Evolutionary conservation across 1,140 invertebrate species (phyloP), one percentile per base, ranked within the genome.

Genomic region (Physella acuta): DNA sequence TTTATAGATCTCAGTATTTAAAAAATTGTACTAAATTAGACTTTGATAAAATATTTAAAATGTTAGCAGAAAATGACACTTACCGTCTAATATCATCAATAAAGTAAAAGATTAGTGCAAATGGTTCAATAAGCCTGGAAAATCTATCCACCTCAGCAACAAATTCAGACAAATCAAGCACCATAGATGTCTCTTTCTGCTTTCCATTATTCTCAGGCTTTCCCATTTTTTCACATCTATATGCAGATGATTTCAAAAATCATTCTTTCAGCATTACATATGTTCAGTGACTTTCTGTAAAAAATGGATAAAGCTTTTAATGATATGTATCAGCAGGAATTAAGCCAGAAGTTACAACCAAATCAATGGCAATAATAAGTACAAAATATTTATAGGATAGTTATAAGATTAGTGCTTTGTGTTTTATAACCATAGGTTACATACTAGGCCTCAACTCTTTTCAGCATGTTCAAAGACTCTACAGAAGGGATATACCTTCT

Each of bases 81-180:
- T 68, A 77, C 78, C 73, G 76, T 70, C 78, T 71, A 33, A 80
- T 58, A 49, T 80, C 78, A 72, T 80, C 78, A 59, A 78, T 65
- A 28, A 44, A 53, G 56, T 77, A 80, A 44, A 80, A 65, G 20
- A 76, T 51, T 51, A 80, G 73, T 24, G 78, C 76, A 67, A 80
- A 75, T 20, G 78, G 78, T 70, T 80, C 78, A 37, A 80, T 75
- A 2, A 80, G 73, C 26, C 69, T 64, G 16, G 75, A 76, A 70
- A 80, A 80, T 61, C 74, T 72, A 33, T 80, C 78, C 28, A 80
- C 78, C 71, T 80, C 75, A 24, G 69, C 70, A 5, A 80, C 78
- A 73, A 80, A 77, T 33, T 76, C 71, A 34, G 77, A 73, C 4
- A 80, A 61, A 53, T 80, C 78, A 2, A 80, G 28, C 4, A 73